Evolutionary conservation across 2,888 invertebrate species (phyloP).

Genomic region (Cheilosia urbana): DNA sequence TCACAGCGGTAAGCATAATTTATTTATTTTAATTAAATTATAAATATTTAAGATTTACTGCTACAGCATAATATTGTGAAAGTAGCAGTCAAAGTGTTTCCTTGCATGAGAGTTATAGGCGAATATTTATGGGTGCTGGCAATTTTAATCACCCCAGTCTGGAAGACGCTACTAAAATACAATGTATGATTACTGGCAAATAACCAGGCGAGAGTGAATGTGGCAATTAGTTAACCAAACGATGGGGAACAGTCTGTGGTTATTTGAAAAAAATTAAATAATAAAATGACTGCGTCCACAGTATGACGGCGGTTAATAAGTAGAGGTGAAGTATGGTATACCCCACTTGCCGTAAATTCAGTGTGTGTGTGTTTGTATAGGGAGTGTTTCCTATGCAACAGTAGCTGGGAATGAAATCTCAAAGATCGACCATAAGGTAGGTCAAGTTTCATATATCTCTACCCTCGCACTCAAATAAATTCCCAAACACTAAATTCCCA

Average conservation of each 20-base stretch:
- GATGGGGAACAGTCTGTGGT: constrained; percentile 67
- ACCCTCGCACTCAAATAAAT: not conserved
- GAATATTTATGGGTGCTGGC: not conserved
- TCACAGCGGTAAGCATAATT: not conserved
- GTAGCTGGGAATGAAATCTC: too few relatives aligned
- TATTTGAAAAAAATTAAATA: constrained; percentile 4
- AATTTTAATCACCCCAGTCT: constrained; percentile 39
- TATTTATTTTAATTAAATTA: constrained; percentile 51
- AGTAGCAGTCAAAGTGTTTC: constrained; percentile 59
- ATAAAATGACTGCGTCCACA: constrained; percentile 30
- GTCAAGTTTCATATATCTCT: constrained; percentile 23
- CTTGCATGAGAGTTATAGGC: constrained; percentile 9
- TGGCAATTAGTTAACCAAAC: constrained; percentile 68
- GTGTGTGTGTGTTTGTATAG: too few relatives aligned
- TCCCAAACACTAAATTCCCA: constrained; percentile 15
- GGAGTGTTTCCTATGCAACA: too few relatives aligned
- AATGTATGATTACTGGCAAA: constrained; percentile 19
- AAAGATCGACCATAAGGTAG: constrained; percentile 20
- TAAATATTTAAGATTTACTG: constrained; percentile 45
- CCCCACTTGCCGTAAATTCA: not conserved
- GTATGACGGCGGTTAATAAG: constrained; percentile 60
- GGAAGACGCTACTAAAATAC: constrained; percentile 36
- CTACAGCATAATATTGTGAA: constrained; percentile 34
- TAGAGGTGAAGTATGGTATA: constrained; percentile 46
- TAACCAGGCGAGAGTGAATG: constrained; percentile 39